Conservation (phyloP, 2,888 invertebrate genomes). For the Diaprepes abbreviatus region DNA sequence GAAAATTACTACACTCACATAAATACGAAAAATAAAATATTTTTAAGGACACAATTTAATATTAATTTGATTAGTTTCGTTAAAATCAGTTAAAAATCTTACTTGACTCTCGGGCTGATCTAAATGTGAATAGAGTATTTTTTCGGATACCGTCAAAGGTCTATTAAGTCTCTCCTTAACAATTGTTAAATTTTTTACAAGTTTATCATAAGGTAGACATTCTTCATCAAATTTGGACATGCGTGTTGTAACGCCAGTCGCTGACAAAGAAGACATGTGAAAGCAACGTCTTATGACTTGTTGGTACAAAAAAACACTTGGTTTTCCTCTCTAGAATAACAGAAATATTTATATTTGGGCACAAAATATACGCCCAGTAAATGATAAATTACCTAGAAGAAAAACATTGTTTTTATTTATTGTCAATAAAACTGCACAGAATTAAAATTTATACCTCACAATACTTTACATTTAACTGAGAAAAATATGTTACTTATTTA, state of each 20-base stretch:
- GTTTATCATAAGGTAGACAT: constrained; percentile 88
- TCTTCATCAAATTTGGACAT: constrained; percentile 93
- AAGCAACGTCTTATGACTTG: constrained; percentile 87
- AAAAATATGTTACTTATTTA: too few relatives aligned
- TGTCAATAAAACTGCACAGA: too few relatives aligned
- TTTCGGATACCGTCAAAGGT: constrained; percentile 96
- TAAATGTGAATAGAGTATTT: constrained; percentile 97
- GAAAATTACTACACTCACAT: too few relatives aligned
- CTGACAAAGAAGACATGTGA: constrained; percentile 82
- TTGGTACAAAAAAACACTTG: constrained; percentile 68
- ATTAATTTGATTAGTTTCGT: too few relatives aligned
- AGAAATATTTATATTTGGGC: too few relatives aligned
- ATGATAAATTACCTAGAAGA: too few relatives aligned
- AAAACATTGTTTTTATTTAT: neutral
- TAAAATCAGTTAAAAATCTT: constrained; percentile 56
- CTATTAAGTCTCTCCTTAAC: constrained; percentile 91
- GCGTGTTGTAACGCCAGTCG: constrained; percentile 86
- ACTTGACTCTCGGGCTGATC: constrained; percentile 92
- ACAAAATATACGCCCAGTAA: too few relatives aligned
- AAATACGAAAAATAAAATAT: too few relatives aligned
- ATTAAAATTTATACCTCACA: too few relatives aligned
- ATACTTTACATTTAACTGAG: too few relatives aligned
- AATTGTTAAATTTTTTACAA: constrained; percentile 81
- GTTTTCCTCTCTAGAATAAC: constrained; percentile 71
- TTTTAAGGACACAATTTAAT: too few relatives aligned